Evolutionary conservation across 2,888 invertebrate species (phyloP), one percentile per base, ranked within the genome.

Genomic region (Trichogramma evanescens): DNA sequence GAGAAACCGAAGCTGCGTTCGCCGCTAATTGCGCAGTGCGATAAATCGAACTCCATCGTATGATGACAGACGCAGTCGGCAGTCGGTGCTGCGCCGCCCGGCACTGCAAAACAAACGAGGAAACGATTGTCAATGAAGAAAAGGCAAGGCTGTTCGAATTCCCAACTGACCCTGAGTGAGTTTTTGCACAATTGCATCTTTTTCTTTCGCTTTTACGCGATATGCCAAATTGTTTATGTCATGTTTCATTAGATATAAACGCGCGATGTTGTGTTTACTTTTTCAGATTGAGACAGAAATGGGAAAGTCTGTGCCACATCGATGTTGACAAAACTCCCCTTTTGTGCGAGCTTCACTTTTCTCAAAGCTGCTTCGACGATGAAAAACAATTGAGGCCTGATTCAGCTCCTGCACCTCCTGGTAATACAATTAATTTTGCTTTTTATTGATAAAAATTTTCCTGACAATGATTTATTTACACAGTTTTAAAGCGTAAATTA

Each of bases 291-390:
- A 64, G 56, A 5, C 45, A 61, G 7, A 53, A 64, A n/a, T 72
- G 71, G 71, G 8, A 67, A 5, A 62, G 56, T 4, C 66, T 64
- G 48, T 70, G 67, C 43, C 55, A 61, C 51, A 63, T 10, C 53
- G 58, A 8, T 10, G 49, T 9, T 26, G 60, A 5, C 26, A 2
- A 26, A 26, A 26, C 26, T 3, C 26, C 26, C 3, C 44, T 61
- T 1, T 10, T 72, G 1, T 72, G 71, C 13, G 67, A 71, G 60
- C 50, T 71, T 4, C 70, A 72, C 41, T 72, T 71, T 58, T 68
- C 67, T n/a, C 60, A 64, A 41, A 42, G n/a, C 5, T 45, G 53
- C 38, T 67, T 71, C 40, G 62, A 58, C 1, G 6, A 54, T 40
- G 56, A 62, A 8, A 61, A 56, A 7, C 58, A 64, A 6, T 49